A percentile compares a stretch with the other conserved stretches of the same genome.
These are phyloP conservation scores for Takifugu flavidus DNA, from an alignment of 2,113 vertebrate genomes.

Conservation along the genomic window DNA sequence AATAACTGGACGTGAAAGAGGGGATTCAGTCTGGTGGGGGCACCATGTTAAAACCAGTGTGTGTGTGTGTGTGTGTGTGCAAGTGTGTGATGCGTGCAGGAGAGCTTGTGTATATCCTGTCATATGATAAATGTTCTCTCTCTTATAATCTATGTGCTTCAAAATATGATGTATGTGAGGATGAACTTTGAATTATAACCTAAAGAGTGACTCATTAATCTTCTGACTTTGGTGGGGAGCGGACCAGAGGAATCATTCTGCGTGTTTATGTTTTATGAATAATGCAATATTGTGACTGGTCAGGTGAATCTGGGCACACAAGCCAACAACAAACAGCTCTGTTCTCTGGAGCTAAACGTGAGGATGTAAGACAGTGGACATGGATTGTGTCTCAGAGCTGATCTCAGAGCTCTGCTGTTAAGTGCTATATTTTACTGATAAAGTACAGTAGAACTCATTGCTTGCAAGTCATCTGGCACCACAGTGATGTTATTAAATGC, in stretches of 20 bases:
- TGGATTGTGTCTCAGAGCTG: slow-evolving; percentile 1
- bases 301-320: slow-evolving; percentile 64
- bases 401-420: slow-evolving; percentile 18
- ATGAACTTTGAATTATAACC: slow-evolving; percentile 87
- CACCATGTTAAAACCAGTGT: slow-evolving; percentile 39
- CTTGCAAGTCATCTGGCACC: no score
- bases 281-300: slow-evolving; percentile 72
- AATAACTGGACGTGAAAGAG: slow-evolving; percentile 64
- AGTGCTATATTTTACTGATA: neutral
- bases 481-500: no score
- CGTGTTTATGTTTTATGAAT: slow-evolving; percentile 77
- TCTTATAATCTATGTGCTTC: slow-evolving; percentile 85
- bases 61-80: slow-evolving; percentile 22
- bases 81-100: slow-evolving; percentile 47
- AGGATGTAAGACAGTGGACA: slow-evolving; percentile 17
- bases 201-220: slow-evolving; percentile 84
- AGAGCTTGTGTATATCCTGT: slow-evolving; percentile 71
- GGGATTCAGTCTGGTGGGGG: slow-evolving; percentile 51
- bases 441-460: no score
- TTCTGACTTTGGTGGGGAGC: slow-evolving; percentile 76
- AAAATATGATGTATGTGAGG: slow-evolving; percentile 86
- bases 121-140: slow-evolving; percentile 83
- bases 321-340: slow-evolving; percentile 68
- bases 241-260: slow-evolving; percentile 72
- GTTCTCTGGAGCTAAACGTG: slow-evolving; percentile 45